Evolutionary conservation across 2,797 vertebrate genomes (phyloP).

Genomic region (Leucoraja ocellata): DNA sequence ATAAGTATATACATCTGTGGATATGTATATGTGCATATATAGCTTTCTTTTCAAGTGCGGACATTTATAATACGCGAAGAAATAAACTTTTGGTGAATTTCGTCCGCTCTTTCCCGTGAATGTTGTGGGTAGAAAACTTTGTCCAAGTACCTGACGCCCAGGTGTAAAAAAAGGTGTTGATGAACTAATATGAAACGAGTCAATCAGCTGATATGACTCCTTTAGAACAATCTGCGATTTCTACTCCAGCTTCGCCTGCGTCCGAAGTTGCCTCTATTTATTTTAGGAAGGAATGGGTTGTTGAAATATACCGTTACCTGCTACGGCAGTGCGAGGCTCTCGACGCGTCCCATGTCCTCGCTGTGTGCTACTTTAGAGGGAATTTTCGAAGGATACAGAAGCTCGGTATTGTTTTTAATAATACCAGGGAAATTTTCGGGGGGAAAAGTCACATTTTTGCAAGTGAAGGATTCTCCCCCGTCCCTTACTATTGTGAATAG

Average conservation of each 20-base stretch:
- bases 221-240: neutral
- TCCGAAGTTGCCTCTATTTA: neutral
- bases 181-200: neutral
- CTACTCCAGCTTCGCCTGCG: neutral
- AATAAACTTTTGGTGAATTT: neutral
- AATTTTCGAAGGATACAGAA: neutral
- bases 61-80: neutral
- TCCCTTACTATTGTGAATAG: neutral
- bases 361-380: neutral
- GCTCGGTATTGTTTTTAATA: neutral
- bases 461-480: neutral
- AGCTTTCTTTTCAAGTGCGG: neutral
- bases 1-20: conserved; percentile 43
- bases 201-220: neutral
- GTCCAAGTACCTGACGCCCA: conserved; percentile 28
- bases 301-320: conserved; percentile 9
- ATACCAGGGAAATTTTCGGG: neutral
- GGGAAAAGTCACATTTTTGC: neutral
- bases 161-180: conserved; percentile 28
- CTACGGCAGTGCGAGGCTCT: neutral
- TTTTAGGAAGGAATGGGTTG: neutral
- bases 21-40: conserved; percentile 41
- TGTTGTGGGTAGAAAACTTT: conserved; percentile 23
- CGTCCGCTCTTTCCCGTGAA: neutral
- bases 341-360: neutral